These are phyloP conservation scores for Aphelenchoides besseyi DNA, from an alignment of 1,140 invertebrate genomes.

Conservation along the genomic window DNA sequence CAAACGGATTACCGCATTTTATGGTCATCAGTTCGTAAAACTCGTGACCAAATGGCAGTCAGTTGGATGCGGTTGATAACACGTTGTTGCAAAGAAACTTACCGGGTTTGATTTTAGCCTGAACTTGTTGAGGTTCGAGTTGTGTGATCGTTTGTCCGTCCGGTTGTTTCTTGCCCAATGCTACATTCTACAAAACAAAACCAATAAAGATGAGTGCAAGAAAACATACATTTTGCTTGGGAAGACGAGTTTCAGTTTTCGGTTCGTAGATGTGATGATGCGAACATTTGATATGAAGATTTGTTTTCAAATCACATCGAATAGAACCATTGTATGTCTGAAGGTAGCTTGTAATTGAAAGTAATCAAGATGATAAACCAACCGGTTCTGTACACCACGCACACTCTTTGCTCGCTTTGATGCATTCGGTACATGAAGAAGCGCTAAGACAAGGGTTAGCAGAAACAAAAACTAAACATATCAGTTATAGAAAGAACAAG, in stretches of 20 bases:
- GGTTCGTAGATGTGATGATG: slow-evolving; percentile 48
- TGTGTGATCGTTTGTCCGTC: slow-evolving; percentile 52
- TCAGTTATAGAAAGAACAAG: neutral
- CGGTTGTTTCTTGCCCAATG: slow-evolving; percentile 41
- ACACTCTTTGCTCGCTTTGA: slow-evolving; percentile 50
- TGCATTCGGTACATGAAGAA: slow-evolving; percentile 43
- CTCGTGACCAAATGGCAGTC: neutral
- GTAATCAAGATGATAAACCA: neutral
- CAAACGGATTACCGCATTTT: neutral
- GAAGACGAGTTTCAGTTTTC: slow-evolving; percentile 48
- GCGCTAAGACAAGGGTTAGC: slow-evolving; percentile 15
- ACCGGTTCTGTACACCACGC: slow-evolving; percentile 57
- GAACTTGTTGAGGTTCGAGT: slow-evolving; percentile 57
- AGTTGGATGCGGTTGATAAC: neutral
- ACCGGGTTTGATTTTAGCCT: slow-evolving; percentile 55
- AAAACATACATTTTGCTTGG: slow-evolving; percentile 46
- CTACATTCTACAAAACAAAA: slow-evolving; percentile 50
- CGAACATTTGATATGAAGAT: slow-evolving; percentile 31
- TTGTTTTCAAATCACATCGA: slow-evolving; percentile 48
- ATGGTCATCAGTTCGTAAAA: neutral
- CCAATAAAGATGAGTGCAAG: slow-evolving; percentile 16
- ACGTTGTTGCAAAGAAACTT: neutral
- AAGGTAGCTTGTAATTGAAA: slow-evolving; percentile 1
- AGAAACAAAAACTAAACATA: neutral
- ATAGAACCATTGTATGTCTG: slow-evolving; percentile 37